These are phyloP conservation scores for Plumapathes pennacea DNA, from an alignment of 92 coral and sea anemone species.

Conservation along the genomic window DNA sequence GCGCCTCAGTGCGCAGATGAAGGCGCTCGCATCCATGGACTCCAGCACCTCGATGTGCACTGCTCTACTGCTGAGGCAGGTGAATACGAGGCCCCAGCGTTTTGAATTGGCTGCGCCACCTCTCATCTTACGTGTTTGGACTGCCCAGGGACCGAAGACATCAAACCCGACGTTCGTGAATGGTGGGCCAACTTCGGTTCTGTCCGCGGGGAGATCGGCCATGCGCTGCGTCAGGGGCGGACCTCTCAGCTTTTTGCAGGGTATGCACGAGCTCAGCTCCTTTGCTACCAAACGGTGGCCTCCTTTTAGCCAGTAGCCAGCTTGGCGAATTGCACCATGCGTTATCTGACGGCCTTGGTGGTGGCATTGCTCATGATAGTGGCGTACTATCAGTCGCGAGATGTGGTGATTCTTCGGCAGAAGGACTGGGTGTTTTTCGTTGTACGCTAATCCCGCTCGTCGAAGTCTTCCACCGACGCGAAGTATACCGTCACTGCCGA, in stretches of 20 bases:
- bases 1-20: too few species aligned
- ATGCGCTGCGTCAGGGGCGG: background rate
- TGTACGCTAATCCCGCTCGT: background rate
- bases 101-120: too few species aligned
- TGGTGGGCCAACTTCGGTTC: conserved; percentile 8
- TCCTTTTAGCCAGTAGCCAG: conserved; percentile 13
- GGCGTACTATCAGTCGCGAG: conserved; percentile 14
- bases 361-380: conserved; percentile 16
- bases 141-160: too few species aligned
- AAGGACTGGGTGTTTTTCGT: conserved; percentile 37
- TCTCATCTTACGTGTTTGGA: too few species aligned
- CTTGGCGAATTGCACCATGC: conserved; percentile 23
- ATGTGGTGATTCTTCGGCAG: conserved; percentile 28
- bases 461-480: conserved; percentile 36
- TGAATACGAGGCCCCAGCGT: too few species aligned
- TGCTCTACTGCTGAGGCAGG: too few species aligned
- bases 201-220: conserved; percentile 12
- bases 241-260: conserved; percentile 21
- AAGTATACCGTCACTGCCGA: conserved; percentile 12
- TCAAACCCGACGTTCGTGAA: conserved; percentile 25
- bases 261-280: conserved; percentile 3
- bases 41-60: too few species aligned
- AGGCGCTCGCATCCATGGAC: too few species aligned
- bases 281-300: conserved; percentile 18
- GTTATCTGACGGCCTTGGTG: conserved; percentile 40